These are phyloP conservation scores for Gastrophryne carolinensis DNA, from an alignment of 2,797 vertebrate genomes.

Conservation along the genomic window DNA sequence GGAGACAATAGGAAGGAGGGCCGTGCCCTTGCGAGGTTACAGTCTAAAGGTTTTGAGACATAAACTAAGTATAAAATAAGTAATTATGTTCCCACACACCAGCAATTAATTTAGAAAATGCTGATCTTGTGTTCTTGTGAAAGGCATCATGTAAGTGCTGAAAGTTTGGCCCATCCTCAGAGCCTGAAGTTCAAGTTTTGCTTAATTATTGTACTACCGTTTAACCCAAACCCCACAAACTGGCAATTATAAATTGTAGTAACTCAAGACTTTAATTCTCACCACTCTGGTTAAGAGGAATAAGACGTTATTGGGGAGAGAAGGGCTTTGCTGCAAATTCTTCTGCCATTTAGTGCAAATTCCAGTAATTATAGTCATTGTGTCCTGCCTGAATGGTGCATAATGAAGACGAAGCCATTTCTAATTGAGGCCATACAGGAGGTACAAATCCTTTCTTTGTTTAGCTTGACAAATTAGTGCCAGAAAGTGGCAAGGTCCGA, in stretches of 20 bases:
- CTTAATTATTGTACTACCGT: conserved; percentile 57
- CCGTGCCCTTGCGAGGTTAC: no score
- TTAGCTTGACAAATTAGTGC: conserved; percentile 84
- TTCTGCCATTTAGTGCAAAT: conserved; percentile 82
- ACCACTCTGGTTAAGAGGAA: conserved; percentile 57
- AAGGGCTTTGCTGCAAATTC: conserved; percentile 73
- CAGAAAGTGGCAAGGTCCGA: conserved; percentile 82
- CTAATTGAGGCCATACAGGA: conserved; percentile 83
- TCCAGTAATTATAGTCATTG: conserved; percentile 82
- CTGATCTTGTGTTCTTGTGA: no score
- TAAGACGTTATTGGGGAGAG: conserved; percentile 56
- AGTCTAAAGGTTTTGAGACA: no score
- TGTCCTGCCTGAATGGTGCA: conserved; percentile 75
- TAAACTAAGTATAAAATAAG: no score
- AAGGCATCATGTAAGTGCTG: neutral
- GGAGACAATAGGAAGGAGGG: no score
- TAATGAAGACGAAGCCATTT: conserved; percentile 78
- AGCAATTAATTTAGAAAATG: no score
- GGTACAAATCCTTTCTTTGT: conserved; percentile 84
- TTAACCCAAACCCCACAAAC: conserved; percentile 64
- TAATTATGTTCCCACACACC: no score
- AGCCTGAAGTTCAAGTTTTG: conserved; percentile 23
- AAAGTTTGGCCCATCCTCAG: neutral
- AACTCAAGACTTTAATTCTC: conserved; percentile 56
- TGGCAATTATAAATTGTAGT: conserved; percentile 62